phyloP scores from a whole-genome alignment of 2,888 invertebrate species.

The Lissocephala sabroskyi region DNA sequence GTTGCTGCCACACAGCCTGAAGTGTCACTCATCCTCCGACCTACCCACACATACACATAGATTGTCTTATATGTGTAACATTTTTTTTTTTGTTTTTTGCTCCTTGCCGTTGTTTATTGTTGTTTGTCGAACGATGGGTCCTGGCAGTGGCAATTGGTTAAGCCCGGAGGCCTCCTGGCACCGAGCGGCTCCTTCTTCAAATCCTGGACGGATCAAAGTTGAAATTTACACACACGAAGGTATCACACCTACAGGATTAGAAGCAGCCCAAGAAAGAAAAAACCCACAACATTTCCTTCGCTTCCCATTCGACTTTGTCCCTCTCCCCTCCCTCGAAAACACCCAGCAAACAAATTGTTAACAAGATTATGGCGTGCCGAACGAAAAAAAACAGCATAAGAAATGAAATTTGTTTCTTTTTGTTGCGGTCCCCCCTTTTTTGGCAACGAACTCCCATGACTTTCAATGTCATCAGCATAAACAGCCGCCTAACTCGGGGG shows the following conservation, averaged over 20 bases:
- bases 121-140: conserved; percentile 32
- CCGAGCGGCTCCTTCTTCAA: conserved; percentile 13
- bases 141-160: conserved; percentile 2
- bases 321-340: background rate
- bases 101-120: conserved; percentile 25
- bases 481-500: background rate
- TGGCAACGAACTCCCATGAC: conserved; percentile 29
- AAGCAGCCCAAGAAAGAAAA: conserved; percentile 17
- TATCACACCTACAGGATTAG: conserved; percentile 58
- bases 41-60: conserved; percentile 8
- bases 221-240: conserved; percentile 61
- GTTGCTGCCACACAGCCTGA: conserved; percentile 24
- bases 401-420: conserved; percentile 26
- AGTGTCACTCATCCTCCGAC: conserved; percentile 8
- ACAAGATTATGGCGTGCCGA: conserved; percentile 50
- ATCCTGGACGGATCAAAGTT: conserved; percentile 63
- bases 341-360: conserved; percentile 43
- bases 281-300: too few relatives aligned
- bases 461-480: conserved; percentile 31
- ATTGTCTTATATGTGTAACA: conserved; percentile 18
- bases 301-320: background rate
- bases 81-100: conserved; percentile 23
- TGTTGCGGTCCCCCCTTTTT: conserved; percentile 13
- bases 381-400: conserved; percentile 17
- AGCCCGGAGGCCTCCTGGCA: conserved; percentile 13